Base-by-base conservation (phyloP, 1,140 invertebrate species). In the Pseudachorutes palmiensis region DNA sequence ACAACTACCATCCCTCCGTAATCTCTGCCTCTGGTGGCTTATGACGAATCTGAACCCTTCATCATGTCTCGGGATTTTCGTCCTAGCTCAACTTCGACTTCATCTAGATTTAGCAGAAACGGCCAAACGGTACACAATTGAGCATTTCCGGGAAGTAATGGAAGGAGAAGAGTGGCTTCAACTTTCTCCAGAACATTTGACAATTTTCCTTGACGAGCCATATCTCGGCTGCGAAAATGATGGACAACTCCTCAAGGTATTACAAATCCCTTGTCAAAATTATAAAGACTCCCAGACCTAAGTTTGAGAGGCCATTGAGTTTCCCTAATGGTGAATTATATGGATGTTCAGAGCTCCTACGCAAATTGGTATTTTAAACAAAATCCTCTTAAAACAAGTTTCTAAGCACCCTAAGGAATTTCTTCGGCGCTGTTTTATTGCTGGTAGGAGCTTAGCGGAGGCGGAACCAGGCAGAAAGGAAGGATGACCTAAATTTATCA, bases 141-240 rank as follows among this genome's bases (percentile, higher is more conserved):
- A 81, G 63, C 79, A 83, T 75, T 83, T 83, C 73, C 75, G 77
- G 60, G 78, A 80, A 72, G 80, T 84, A 5, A 79, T 82, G 72
- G 77, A 81, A 61, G 81, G 79, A 69, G 82, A 84, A 69, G 83
- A 84, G 71, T 84, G 83, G 74, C 74, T 83, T 36, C 74, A 81
- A 26, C 70, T 84, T 29, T 79, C 81, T 26, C 75, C 81, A 9
- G 80, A 81, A 65, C 78, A 83, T 64, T 73, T 83, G 5, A 31
- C 60, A 2, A 59, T 49, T 16, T 74, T 76, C 65, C 66, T 76
- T 1, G 70, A 74, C 26, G 72, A 74, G n/a, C 72, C 70, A 1
- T 72, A 74, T 22, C 66, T 77, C 26, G 75, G 74, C 64, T 73
- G 73, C 66, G 63, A 72, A 63, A 70, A 75, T 55, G 74, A 76